Evolutionary conservation across 2,113 vertebrate species (phyloP), one percentile per base, ranked within the genome.

Genomic region (Brachypodius melanocephalos): DNA sequence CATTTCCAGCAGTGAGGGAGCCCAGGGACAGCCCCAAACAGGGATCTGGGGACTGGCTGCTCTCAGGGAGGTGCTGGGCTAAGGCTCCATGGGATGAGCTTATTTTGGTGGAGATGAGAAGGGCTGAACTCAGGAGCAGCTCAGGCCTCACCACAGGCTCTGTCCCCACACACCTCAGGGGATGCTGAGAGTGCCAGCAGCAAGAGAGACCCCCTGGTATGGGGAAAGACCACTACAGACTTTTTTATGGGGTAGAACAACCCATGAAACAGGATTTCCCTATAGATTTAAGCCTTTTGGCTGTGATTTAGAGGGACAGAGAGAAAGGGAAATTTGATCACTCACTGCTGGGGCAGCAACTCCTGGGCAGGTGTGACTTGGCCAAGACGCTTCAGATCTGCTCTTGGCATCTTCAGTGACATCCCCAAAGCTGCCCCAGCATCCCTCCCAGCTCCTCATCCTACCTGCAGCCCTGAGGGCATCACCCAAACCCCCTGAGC

Each of bases 31-130:
- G 5, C 78, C 82, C 88, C 65, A 59, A 0, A 8, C 19, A 16
- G 54, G 29, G 36, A 10, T 57, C 25, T 4, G 34, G 46, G 68
- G 11, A 1, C 31, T 57, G n/a, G 36, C 52, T 55, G 66, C 57
- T 45, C 28, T 34, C 69, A 11, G 25, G 1, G 26, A 63, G 72
- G 3, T 51, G 62, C 45, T 68, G 51, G 13, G 13, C 1, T 1
- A 8, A 57, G 12, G 46, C 13, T 22, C 48, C 31, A 4, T 2
- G 52, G 57, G 10, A 24, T 29, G 31, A 71, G 46, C 3, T 1
- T 0, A 0, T 28, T n/a, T 3, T 24, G 43, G 42, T 32, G 29
- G 51, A 48, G 17, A 8, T 13, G 43, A 25, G 42, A 63, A 68
- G 17, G 43, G 57, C 83, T 69, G 65, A 51, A 18, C 16, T 18